Percentiles rank a stretch among this genome's conserved stretches.
These are phyloP conservation scores for Deroptyus accipitrinus DNA, from an alignment of 2,113 vertebrate species.

Conservation along the genomic window DNA sequence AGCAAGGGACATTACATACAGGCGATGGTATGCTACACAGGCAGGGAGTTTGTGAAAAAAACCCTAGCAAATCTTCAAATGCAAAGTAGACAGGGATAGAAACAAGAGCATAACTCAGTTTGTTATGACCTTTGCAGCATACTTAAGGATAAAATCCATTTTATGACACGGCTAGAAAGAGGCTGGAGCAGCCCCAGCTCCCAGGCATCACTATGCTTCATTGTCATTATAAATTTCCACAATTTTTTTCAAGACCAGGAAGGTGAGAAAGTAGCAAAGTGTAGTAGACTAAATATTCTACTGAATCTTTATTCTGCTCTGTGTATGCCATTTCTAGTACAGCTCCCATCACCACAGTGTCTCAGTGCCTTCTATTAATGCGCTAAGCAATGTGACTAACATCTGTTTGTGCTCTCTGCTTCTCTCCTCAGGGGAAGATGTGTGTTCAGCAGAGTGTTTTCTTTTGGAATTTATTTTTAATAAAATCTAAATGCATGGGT, in stretches of 20 bases:
- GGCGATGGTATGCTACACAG: constrained; percentile 12
- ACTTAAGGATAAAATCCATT: background rate
- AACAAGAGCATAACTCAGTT: background rate
- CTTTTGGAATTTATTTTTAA: constrained; percentile 44
- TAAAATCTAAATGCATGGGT: constrained; percentile 23
- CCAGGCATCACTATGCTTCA: background rate
- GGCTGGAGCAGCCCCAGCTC: too few species aligned
- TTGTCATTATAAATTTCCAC: background rate
- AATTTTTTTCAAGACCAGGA: background rate
- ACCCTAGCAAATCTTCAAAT: background rate
- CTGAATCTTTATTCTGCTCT: background rate
- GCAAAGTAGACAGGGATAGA: background rate
- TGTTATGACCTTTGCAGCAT: background rate
- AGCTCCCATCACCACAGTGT: background rate
- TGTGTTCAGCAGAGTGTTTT: background rate
- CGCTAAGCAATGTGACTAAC: background rate
- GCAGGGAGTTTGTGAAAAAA: constrained; percentile 15
- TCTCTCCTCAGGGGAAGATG: constrained; percentile 2
- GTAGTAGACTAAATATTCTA: background rate
- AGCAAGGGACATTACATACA: constrained; percentile 28
- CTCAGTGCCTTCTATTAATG: background rate
- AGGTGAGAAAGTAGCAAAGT: background rate
- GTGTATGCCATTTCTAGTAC: background rate
- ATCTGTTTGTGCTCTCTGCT: constrained; percentile 24
- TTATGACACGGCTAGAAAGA: background rate